Evolutionary conservation across 1,140 invertebrate genomes (phyloP), one percentile per base, ranked within the genome.

Genomic region (Eurosta solidaginis): DNA sequence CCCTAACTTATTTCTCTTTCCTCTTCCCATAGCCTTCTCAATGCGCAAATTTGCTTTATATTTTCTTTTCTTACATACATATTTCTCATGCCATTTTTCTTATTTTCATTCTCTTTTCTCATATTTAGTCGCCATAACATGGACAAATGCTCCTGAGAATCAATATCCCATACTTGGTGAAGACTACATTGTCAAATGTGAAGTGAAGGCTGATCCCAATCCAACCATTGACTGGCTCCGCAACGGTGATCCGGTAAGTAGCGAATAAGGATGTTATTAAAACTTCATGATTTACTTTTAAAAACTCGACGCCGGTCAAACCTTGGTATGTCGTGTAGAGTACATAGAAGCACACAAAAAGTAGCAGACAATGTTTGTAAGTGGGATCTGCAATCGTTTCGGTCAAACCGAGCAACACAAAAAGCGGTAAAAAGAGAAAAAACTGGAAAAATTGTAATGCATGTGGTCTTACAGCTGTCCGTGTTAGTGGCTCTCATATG

Each of bases 161-260:
- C 96, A 97, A 88, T 94, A 91, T 84, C 93, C 96, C 0, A 93
- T 93, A n/a, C 90, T 94, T 29, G 92, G 92, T 4, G 89, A 91
- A 76, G 91, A 95, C 79, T 95, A 92, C 82, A 92, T 92, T 87
- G 92, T 97, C 9, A 92, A 91, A 84, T 98, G 97, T 83, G 91
- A 93, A 87, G 96, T 97, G 0, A 92, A 91, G 68, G 95, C 96
- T 1, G 93, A 94, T 86, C 96, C 96, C 17, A 89, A 93, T 33
- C 95, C 96, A 0, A 90, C 90, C 14, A 92, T 97, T 14, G 93
- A 95, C 84, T 97, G 96, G 96, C 90, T 92, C 54, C 93, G 93
- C 85, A 93, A 96, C 85, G 93, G 92, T n/a, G 89, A 92, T 80
- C 85, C 89, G 52, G 89, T 93, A 88, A 89, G 81, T 83, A 20